Base-by-base conservation (phyloP, 1,140 invertebrate genomes). In the Geopemphigus sp. region DNA sequence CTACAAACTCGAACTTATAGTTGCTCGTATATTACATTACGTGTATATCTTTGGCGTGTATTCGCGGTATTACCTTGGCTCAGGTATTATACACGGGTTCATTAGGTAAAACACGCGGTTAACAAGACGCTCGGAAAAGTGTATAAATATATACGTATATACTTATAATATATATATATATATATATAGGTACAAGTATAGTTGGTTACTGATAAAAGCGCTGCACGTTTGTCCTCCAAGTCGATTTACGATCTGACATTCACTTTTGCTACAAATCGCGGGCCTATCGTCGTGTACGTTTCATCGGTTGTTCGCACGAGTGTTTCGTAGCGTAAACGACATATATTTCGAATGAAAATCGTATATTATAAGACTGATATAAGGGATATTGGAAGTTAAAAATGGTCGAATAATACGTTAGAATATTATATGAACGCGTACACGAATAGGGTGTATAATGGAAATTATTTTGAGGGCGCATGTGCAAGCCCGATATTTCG, bases 91-190 rank as follows among this genome's bases (percentile, higher is more conserved):
- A 12, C 47, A 11, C 14, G 12, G 11, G 26, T 29, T 74, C 72
- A 57, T 74, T 74, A 74, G 72, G 72, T 19, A 10, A 26, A 53
- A 74, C 72, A 57, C 19, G 39, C 8, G 39, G 70, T 56, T 73
- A 56, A 56, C 70, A n/a, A 73, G 70, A 73, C 70, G 26, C 19
- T 4, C 32, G 32, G 63, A 66, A 45, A 66, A 66, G 17, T 66
- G 39, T 19, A 22, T 6, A 26, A 61, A 15, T 15, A 12, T 57
- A 5, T 8, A 59, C 57, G 57, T n/a, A n/a, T n/a, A n/a, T n/a
- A n/a, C n/a, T n/a, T n/a, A 57, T 24, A 22, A 17, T 61, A 17
- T 24, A 26, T 6, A 0, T 11, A 6, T 17, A 61, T 61, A 29
- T n/a, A n/a, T n/a, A n/a, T n/a, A n/a, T n/a, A n/a, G n/a, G n/a